phyloP scores from a whole-genome alignment of 2,888 invertebrate species.

The Agrochola lota region DNA sequence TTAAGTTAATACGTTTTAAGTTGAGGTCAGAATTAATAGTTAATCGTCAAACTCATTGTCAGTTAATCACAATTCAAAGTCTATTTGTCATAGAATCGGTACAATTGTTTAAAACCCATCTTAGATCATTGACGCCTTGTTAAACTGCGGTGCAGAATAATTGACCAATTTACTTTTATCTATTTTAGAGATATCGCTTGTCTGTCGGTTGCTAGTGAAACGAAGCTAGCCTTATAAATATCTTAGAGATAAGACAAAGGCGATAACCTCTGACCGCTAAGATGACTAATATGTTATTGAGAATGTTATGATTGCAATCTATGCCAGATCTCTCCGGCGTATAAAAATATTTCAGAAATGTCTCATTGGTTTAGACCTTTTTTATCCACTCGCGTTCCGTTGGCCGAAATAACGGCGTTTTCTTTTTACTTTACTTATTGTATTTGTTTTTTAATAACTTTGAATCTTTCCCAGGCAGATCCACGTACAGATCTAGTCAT shows the following conservation, averaged over 20 bases:
- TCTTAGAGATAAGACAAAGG: slow-evolving; percentile 39
- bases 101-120: slow-evolving; percentile 65
- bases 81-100: slow-evolving; percentile 65
- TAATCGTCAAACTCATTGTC: slow-evolving; percentile 65
- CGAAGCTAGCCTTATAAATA: slow-evolving; percentile 22
- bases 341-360: slow-evolving; percentile 46
- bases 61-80: slow-evolving; percentile 63
- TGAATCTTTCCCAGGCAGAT: not conserved
- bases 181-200: slow-evolving; percentile 48
- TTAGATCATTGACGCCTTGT: slow-evolving; percentile 48
- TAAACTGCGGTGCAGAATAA: slow-evolving; percentile 52
- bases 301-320: slow-evolving; percentile 39
- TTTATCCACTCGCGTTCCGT: slow-evolving; percentile 3
- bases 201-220: slow-evolving; percentile 24
- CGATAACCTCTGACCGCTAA: slow-evolving; percentile 57
- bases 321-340: slow-evolving; percentile 15
- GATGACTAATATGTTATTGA: slow-evolving; percentile 61
- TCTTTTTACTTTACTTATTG: not conserved
- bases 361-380: slow-evolving; percentile 33
- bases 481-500: slow-evolving; percentile 1
- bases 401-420: slow-evolving; percentile 4
- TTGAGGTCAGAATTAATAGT: slow-evolving; percentile 48
- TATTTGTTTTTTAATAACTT: slow-evolving; percentile 1
- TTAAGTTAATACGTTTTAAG: slow-evolving; percentile 55
- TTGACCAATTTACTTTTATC: slow-evolving; percentile 60